Evolutionary conservation across 2,797 vertebrate species (phyloP), one percentile per base, ranked within the genome.

Genomic region (Pogonophryne albipinna): DNA sequence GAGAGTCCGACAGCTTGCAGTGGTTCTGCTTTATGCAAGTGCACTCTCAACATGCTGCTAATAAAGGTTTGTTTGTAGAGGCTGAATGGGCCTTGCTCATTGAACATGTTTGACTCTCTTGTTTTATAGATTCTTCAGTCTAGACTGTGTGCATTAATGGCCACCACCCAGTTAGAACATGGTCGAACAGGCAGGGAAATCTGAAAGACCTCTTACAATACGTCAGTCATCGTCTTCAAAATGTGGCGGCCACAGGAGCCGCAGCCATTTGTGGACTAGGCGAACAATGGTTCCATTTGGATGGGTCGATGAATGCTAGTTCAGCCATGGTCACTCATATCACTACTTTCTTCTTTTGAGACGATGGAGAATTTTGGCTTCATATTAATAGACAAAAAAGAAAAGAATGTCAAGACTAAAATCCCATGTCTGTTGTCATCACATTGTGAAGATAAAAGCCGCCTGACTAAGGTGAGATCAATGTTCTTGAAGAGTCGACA

Each of bases 231-330:
- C 62, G 66, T 66, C 63, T 57, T 77, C 47, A 78, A 78, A 78
- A 80, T 85, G 69, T 56, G 31, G 51, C 0, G 20, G 53, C 76
- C 74, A 69, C 66, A 67, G 74, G 62, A 80, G 59, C 65, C 2
- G 9, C 76, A 71, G 68, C 56, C 49, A 56, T 59, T 82, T 57
- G n/a, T 53, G 38, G 63, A 73, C 45, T 42, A 2, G 13, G 4
- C 9, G 14, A 85, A 87, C 82, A 88, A 75, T 84, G 64, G 55
- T 66, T 86, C 81, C 74, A 85, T 92, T 87, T 81, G 71, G 63
- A 78, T 1, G 14, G 85, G 82, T 87, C 80, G 77, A 90, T 89
- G 70, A 82, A 61, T 55, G 34, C 50, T 31, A 46, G 47, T 65
- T 76, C 67, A 46, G 4, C 15, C 62, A 53, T 49, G 62, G 61